Conservation (phyloP, 2,113 vertebrate genomes). For the Phyllopteryx taeniolatus region DNA sequence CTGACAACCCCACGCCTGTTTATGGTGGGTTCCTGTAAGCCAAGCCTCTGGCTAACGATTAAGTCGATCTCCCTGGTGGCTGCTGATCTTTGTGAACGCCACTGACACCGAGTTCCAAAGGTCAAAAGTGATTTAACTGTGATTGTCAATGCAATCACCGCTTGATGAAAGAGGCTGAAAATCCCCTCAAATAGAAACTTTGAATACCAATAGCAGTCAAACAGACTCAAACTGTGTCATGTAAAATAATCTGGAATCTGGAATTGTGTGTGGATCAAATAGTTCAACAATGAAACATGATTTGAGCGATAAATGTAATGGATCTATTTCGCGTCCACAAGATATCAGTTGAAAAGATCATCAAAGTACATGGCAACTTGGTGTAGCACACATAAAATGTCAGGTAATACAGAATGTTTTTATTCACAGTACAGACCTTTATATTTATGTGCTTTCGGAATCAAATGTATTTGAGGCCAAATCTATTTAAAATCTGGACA, state of each 20-base stretch:
- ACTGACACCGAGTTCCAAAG: slow-evolving; percentile 38
- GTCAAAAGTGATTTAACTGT: slow-evolving; percentile 32
- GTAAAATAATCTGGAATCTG: not conserved
- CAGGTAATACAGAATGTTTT: not conserved
- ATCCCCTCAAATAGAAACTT: slow-evolving; percentile 11
- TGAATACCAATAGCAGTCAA: slow-evolving; percentile 4
- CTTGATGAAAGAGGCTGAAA: slow-evolving; percentile 31
- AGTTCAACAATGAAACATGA: not conserved
- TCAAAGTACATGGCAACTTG: not conserved
- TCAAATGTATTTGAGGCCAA: not conserved
- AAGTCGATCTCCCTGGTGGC: not conserved
- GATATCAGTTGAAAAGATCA: not conserved
- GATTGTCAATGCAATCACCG: slow-evolving; percentile 26
- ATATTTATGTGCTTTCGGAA: not conserved
- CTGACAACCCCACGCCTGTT: not conserved
- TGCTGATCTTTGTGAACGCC: slow-evolving; percentile 17
- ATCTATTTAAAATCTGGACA: not conserved
- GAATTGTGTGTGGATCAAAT: not conserved
- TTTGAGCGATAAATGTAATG: not conserved
- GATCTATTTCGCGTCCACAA: not conserved
- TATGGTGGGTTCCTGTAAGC: slow-evolving; percentile 10
- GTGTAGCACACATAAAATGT: not conserved
- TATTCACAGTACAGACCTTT: not conserved
- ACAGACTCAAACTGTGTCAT: not conserved
- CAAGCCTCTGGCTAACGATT: slow-evolving; percentile 6